Conservation (phyloP, 2,797 vertebrate species). For the Neoniphon sammara region DNA sequence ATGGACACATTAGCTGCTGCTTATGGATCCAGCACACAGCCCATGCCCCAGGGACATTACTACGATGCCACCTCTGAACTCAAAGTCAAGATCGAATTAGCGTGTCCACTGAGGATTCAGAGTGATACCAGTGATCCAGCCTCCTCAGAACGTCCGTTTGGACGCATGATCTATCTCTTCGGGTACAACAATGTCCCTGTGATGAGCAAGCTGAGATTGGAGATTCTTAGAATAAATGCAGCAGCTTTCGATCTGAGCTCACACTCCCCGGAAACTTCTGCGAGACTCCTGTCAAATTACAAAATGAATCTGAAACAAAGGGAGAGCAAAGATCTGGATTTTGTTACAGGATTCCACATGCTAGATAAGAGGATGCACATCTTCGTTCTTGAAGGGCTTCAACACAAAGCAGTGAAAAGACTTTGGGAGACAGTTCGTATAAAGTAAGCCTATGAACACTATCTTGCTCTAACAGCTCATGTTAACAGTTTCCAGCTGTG, state of each 20-base stretch:
- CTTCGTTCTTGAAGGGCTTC: constrained; percentile 88
- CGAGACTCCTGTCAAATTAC: constrained; percentile 74
- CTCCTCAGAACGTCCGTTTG: constrained; percentile 66
- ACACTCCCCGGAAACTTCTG: constrained; percentile 37
- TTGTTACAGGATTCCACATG: constrained; percentile 89
- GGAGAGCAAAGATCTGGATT: constrained; percentile 76
- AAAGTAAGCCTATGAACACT: constrained; percentile 77
- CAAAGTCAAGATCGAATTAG: constrained; percentile 84
- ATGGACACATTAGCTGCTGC: constrained; percentile 15
- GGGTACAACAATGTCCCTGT: constrained; percentile 59
- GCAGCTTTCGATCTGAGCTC: constrained; percentile 76
- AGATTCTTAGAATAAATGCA: constrained; percentile 83
- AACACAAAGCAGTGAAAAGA: constrained; percentile 79
- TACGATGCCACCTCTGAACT: constrained; percentile 80
- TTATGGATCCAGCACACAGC: neutral
- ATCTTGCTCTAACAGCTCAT: constrained; percentile 11
- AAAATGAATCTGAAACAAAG: constrained; percentile 62
- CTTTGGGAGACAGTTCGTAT: constrained; percentile 83
- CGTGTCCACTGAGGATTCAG: constrained; percentile 64
- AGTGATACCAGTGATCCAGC: neutral
- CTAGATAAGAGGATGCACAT: constrained; percentile 83
- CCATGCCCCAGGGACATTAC: constrained; percentile 81
- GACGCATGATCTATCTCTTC: constrained; percentile 84
- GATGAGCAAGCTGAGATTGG: constrained; percentile 73
- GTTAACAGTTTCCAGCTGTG: constrained; percentile 58